These are phyloP conservation scores for Hypothenemus hampei DNA, from an alignment of 1,140 invertebrate species.

Conservation along the genomic window DNA sequence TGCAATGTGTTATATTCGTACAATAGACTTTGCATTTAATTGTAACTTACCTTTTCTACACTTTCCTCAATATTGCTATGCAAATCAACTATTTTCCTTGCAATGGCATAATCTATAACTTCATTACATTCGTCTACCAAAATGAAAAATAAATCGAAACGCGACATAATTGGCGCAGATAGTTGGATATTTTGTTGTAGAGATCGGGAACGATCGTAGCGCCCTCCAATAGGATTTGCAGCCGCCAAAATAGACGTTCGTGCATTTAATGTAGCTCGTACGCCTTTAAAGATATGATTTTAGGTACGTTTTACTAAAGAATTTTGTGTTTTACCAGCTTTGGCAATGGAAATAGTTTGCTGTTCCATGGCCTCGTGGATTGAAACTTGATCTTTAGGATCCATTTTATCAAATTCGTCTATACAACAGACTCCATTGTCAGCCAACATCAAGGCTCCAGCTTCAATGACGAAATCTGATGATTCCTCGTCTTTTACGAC, in stretches of 20 bases:
- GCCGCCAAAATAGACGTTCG: conserved; percentile 97
- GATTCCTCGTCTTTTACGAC: conserved; percentile 97
- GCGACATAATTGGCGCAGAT: conserved; percentile 96
- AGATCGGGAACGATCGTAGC: conserved; percentile 92
- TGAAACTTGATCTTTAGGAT: conserved; percentile 93
- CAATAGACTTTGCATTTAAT: not conserved
- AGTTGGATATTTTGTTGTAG: conserved; percentile 92
- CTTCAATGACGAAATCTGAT: conserved; percentile 98
- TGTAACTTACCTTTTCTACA: conserved; percentile 51
- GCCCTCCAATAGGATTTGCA: conserved; percentile 95
- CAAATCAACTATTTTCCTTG: conserved; percentile 90
- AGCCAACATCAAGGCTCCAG: conserved; percentile 97
- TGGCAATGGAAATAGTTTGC: conserved; percentile 98
- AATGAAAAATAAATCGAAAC: conserved; percentile 99
- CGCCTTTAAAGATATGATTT: conserved; percentile 52
- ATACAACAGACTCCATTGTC: conserved; percentile 99
- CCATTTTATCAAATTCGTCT: conserved; percentile 99
- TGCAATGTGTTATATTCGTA: no score
- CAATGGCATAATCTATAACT: conserved; percentile 93
- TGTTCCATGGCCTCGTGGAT: conserved; percentile 99
- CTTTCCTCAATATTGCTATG: conserved; percentile 76
- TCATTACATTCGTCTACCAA: conserved; percentile 94
- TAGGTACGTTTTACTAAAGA: not conserved
- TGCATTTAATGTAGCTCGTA: conserved; percentile 95
- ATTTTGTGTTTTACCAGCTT: conserved; percentile 65